These are phyloP conservation scores for Crematogaster levior DNA, from an alignment of 2,888 invertebrate genomes.

Conservation along the genomic window DNA sequence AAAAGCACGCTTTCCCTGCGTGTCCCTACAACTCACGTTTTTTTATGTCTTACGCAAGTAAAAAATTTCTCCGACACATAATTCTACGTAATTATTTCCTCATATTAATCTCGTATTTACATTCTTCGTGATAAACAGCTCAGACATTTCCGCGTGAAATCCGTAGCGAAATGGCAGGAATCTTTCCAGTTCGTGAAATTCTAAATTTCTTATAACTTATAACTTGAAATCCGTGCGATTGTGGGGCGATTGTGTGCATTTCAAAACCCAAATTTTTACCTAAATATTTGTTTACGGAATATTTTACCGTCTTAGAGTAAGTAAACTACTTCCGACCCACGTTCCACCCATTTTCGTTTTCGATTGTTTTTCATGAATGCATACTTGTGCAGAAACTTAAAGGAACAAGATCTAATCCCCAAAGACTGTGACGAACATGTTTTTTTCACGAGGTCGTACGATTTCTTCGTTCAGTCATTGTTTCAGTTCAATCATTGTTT, in stretches of 20 bases:
- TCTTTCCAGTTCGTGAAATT: not conserved
- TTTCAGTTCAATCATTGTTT: not conserved
- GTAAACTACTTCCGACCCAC: no score
- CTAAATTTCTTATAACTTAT: not conserved
- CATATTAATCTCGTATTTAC: constrained; percentile 13
- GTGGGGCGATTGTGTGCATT: no score
- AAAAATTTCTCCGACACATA: not conserved
- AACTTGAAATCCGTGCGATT: not conserved
- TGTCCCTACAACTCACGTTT: not conserved
- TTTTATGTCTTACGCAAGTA: not conserved
- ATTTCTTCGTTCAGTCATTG: not conserved
- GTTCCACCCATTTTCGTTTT: not conserved
- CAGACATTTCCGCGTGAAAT: constrained; percentile 16
- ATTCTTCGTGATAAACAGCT: constrained; percentile 16
- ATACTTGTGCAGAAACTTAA: not conserved
- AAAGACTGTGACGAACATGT: no score
- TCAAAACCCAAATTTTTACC: not conserved
- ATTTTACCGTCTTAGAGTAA: not conserved
- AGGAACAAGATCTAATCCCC: no score
- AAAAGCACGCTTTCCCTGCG: not conserved
- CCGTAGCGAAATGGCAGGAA: not conserved
- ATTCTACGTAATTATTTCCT: constrained; percentile 13
- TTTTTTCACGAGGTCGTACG: not conserved
- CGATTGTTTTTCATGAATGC: not conserved
- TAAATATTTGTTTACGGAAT: not conserved